phyloP scores from a whole-genome alignment of 37 sponge, comb jelly and placozoan species.

The Chondrilla cf. caribensis region DNA sequence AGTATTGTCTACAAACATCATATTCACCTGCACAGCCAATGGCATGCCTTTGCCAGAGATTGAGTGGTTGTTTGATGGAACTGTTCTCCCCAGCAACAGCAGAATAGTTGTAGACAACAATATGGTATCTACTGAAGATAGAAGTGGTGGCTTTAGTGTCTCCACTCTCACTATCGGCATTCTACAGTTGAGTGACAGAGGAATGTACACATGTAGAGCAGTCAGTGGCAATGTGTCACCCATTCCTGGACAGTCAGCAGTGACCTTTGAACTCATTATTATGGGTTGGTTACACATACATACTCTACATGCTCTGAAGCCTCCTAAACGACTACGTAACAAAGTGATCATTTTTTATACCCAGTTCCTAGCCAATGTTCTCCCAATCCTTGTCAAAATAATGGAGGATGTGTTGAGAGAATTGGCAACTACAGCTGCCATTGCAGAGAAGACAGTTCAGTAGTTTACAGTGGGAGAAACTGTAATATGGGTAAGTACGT shows the following conservation, averaged over 20 bases:
- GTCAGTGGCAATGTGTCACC: conserved; percentile 8
- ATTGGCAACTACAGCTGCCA: not conserved
- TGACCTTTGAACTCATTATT: not conserved
- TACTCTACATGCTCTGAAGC: no score
- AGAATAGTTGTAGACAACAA: not conserved
- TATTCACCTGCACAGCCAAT: not conserved
- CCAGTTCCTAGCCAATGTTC: not conserved
- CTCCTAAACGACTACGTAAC: no score
- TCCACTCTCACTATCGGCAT: not conserved
- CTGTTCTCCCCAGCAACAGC: not conserved
- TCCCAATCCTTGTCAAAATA: not conserved
- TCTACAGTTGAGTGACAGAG: not conserved
- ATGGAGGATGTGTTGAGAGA: not conserved
- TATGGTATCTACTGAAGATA: not conserved
- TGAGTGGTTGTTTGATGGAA: not conserved
- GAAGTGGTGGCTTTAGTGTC: not conserved
- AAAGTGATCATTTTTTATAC: no score
- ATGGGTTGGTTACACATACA: not conserved
- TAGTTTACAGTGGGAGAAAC: not conserved
- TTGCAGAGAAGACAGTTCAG: not conserved
- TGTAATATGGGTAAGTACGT: not conserved
- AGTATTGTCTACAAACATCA: not conserved
- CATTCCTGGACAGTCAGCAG: not conserved
- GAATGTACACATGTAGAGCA: conserved; percentile 10
- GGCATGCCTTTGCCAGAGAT: not conserved